A percentile compares a stretch with the other conserved stretches of the same genome.
Conservation (phyloP, 2,113 vertebrate species). For the Bombycilla garrulus region DNA sequence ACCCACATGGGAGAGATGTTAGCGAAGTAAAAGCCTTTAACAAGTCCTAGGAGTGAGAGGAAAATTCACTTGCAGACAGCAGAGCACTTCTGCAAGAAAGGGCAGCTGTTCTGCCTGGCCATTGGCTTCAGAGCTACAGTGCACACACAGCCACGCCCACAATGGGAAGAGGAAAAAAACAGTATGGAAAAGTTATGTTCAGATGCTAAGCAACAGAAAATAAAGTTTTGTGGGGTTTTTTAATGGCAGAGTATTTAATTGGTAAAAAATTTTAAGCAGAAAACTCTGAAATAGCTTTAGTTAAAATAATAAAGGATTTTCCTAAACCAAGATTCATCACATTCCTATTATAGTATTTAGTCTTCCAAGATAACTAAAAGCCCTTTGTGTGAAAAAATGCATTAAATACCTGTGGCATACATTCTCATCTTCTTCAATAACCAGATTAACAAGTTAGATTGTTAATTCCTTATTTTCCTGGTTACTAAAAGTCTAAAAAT, state of each 20-base stretch:
- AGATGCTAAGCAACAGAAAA: neutral
- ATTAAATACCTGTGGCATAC: neutral
- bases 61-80: neutral
- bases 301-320: neutral
- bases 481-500: neutral
- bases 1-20: neutral
- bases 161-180: neutral
- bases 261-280: neutral
- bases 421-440: neutral
- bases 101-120: neutral
- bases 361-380: neutral
- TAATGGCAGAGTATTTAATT: neutral
- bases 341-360: neutral
- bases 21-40: neutral
- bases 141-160: neutral
- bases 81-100: neutral
- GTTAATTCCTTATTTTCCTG: neutral
- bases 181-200: neutral
- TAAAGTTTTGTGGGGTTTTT: rapidly evolving
- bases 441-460: neutral
- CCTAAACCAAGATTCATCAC: neutral
- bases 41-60: neutral
- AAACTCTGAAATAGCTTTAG: neutral
- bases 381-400: neutral
- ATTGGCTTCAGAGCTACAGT: neutral